Evolutionary conservation across 2,113 vertebrate species (phyloP), one percentile per base, ranked within the genome.

Genomic region (Scolopax mira): DNA sequence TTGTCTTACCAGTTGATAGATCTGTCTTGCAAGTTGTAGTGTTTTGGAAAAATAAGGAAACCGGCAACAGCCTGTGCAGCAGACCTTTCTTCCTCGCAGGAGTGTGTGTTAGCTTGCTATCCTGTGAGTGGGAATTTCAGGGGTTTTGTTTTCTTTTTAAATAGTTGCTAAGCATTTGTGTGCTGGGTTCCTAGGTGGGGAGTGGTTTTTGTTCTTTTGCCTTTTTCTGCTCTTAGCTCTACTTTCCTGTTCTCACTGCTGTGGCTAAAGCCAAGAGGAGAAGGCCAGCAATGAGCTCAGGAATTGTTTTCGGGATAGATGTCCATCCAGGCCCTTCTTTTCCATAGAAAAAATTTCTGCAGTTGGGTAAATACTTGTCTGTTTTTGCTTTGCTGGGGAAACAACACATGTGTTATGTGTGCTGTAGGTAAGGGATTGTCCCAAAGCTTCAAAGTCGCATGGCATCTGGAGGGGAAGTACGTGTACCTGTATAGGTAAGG

Each of bases 401-500:
- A 35, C 8, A 3, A 49, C 18, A 79, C 19, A 2, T 24, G 8
- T 0, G 0, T 10, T 67, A 78, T 22, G 3, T 10, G 7, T 0
- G 0, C 11, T 64, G 21, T 44, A 51, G 42, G 28, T 80, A 30
- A 55, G 39, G 25, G 48, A 30, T 13, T 85, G 33, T 8, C 23
- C 22, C 37, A 61, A 28, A 81, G 33, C 23, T 73, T 80, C 23
- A 9, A 66, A 62, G 70, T 51, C 13, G 39, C 71, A 64, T 80
- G 33, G 11, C 54, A 82, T 49, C 44, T n/a, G 65, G 75, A 71
- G 18, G 28, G 60, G 46, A 27, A 14, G 48, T 30, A 13, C 18
- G 2, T 8, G 3, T 79, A 24, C 13, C 11, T 79, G 16, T 49
- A 73, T 25, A 16, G 71, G 21, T 79, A 78, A 84, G 33, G 21